phyloP scores from a whole-genome alignment of 2,113 vertebrate species.

The Nothocercus nigrocapillus region DNA sequence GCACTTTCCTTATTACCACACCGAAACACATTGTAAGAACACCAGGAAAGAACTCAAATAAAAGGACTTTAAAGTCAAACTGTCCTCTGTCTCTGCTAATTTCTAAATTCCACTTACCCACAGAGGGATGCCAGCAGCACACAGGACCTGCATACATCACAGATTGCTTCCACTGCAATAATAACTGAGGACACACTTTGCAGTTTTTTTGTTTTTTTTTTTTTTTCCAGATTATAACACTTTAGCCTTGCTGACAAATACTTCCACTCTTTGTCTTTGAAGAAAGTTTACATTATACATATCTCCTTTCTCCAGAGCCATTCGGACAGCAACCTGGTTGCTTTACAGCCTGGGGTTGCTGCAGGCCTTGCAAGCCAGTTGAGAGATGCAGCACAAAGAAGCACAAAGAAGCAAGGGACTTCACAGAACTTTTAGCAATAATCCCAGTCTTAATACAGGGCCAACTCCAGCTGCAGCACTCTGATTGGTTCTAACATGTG shows the following conservation, averaged over 20 bases:
- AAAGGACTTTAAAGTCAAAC: neutral
- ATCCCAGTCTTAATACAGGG: neutral
- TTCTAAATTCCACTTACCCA: neutral
- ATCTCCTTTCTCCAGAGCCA: neutral
- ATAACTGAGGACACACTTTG: neutral
- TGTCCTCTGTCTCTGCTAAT: neutral
- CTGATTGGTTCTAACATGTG: neutral
- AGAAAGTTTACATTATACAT: neutral
- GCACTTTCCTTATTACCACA: neutral
- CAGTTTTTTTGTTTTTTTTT: neutral
- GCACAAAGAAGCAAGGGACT: neutral
- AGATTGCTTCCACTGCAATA: neutral
- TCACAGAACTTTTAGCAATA: neutral
- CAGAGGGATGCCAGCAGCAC: neutral
- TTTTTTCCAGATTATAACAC: neutral
- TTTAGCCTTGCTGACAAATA: neutral
- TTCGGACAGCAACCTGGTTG: neutral
- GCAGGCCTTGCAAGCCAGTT: neutral
- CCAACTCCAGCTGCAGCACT: fast-evolving
- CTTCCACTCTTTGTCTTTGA: neutral
- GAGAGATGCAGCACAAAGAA: neutral
- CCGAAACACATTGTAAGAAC: neutral
- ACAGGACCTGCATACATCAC: neutral
- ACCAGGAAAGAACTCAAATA: neutral
- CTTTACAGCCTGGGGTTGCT: too few relatives aligned